phyloP scores from a whole-genome alignment of 1,140 invertebrate genomes.

The Rhopalosiphum maidis region DNA sequence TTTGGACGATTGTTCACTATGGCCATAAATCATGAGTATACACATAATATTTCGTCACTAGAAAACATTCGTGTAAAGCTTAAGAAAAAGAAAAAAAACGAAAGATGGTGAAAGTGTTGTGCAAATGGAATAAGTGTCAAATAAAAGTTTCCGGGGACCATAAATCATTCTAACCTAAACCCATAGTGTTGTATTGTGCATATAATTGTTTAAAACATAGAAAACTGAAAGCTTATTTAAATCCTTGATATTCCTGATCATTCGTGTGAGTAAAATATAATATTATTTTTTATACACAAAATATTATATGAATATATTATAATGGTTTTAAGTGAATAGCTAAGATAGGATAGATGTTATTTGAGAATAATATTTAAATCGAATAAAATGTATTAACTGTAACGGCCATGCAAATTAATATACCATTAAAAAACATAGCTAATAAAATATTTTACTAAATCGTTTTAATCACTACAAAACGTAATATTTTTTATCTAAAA shows the following conservation, averaged over 20 bases:
- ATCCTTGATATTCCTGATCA: not conserved
- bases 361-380: not conserved
- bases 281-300: not conserved
- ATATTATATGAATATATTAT: not conserved
- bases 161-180: slow-evolving; percentile 23
- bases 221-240: slow-evolving; percentile 31
- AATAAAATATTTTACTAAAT: not conserved
- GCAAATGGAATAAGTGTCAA: slow-evolving; percentile 52
- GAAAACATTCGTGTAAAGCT: slow-evolving; percentile 20
- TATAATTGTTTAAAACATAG: slow-evolving; percentile 34
- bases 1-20: slow-evolving; percentile 37
- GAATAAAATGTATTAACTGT: not conserved
- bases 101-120: slow-evolving; percentile 41
- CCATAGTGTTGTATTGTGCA: not conserved
- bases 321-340: not conserved
- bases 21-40: slow-evolving; percentile 38
- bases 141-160: slow-evolving; percentile 30
- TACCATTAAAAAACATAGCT: not conserved
- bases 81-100: slow-evolving; percentile 26
- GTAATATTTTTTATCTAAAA: not conserved
- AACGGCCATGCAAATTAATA: not conserved
- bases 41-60: slow-evolving; percentile 47
- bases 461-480: not conserved
- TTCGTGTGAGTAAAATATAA: not conserved
- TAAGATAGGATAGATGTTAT: not conserved